Conservation (phyloP, 2,797 vertebrate species). For the Stomatorhinus walkeri region DNA sequence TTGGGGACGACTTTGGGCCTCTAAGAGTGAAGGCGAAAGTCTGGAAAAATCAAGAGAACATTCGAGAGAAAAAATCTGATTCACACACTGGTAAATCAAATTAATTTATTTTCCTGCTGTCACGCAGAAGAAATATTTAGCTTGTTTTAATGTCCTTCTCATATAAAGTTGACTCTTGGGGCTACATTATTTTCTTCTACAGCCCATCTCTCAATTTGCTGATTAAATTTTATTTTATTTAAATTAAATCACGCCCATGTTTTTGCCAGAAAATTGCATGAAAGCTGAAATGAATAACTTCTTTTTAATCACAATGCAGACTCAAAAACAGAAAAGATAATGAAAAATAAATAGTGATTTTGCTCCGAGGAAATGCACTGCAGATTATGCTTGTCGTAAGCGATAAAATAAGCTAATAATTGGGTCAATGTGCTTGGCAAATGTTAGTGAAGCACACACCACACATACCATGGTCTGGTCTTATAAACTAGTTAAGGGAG, state of each 20-base stretch:
- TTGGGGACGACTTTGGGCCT: not conserved
- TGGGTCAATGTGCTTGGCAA: not conserved
- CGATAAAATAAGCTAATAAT: not conserved
- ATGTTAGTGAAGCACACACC: not conserved
- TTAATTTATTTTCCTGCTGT: slow-evolving; percentile 25
- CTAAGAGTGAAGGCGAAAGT: not conserved
- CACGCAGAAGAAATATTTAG: slow-evolving; percentile 39
- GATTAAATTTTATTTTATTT: slow-evolving; percentile 53
- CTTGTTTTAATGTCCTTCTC: slow-evolving; percentile 47
- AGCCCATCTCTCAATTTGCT: slow-evolving; percentile 25
- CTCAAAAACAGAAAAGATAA: slow-evolving; percentile 22
- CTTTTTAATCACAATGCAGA: slow-evolving; percentile 41
- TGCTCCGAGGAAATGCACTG: not conserved
- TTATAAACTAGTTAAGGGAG: not conserved
- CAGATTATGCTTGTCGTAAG: not conserved
- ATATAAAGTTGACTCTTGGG: slow-evolving; percentile 43
- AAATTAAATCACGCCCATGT: slow-evolving; percentile 43
- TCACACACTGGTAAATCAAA: slow-evolving; percentile 40
- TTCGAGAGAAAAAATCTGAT: slow-evolving; percentile 16
- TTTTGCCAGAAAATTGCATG: slow-evolving; percentile 17
- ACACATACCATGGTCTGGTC: not conserved
- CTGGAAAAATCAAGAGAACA: not conserved
- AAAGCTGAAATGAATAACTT: slow-evolving; percentile 33
- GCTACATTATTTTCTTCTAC: slow-evolving; percentile 27
- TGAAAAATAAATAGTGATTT: not conserved